Conservation (phyloP, 2,888 invertebrate species). For the Stenodema calcarata region DNA sequence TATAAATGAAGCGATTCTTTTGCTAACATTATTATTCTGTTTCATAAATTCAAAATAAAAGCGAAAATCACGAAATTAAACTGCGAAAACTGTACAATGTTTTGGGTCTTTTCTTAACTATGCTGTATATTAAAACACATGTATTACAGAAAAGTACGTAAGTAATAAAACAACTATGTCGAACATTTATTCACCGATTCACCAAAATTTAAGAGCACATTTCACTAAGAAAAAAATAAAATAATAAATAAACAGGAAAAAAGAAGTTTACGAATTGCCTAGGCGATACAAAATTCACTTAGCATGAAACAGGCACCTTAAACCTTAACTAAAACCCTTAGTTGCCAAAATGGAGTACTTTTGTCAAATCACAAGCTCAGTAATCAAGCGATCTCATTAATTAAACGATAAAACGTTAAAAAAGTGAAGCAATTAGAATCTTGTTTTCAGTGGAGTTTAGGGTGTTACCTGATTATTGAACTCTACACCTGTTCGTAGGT, state of each 20-base stretch:
- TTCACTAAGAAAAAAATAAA: neutral
- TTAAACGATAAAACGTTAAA: no score
- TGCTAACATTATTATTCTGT: neutral
- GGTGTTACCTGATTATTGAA: no score
- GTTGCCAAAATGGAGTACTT: neutral
- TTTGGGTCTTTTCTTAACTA: neutral
- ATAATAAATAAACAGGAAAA: no score
- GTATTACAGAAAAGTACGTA: neutral
- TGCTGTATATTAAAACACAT: neutral
- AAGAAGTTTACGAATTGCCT: neutral
- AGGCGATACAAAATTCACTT: neutral
- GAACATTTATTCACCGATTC: neutral
- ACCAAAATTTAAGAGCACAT: neutral
- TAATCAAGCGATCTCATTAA: neutral
- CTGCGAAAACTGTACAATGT: neutral
- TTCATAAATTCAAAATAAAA: neutral
- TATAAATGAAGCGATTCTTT: neutral
- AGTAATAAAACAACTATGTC: neutral
- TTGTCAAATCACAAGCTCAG: neutral
- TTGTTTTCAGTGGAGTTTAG: no score
- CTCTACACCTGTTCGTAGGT: no score
- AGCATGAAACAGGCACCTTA: neutral
- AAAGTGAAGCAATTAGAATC: no score
- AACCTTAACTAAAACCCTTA: conserved; percentile 1
- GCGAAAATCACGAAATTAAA: neutral